Base-by-base conservation (phyloP, 1,140 invertebrate species). In the Drosophila pandora region DNA sequence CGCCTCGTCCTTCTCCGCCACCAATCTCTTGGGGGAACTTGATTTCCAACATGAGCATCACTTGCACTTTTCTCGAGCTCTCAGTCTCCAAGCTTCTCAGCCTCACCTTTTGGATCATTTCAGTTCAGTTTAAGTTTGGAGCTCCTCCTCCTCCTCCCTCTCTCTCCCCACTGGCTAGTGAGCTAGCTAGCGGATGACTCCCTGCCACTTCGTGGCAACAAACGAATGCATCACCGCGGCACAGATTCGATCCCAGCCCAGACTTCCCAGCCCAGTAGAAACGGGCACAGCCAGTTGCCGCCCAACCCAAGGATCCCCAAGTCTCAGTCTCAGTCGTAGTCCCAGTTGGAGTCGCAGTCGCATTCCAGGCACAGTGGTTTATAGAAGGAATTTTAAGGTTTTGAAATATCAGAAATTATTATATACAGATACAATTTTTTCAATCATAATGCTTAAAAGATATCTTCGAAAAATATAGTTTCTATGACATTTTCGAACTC, bases 21-120 rank as follows among this genome's bases (percentile, higher is more conserved):
- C 22, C 43, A 9, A 5, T 41, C 8, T 34, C 41, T 61, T 39
- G 48, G 58, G 52, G 75, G 62, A 65, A 73, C 62, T 73, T 82
- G 79, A 82, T 82, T 82, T 72, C 63, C 62, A 56, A 88, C 83
- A 88, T 88, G 83, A 89, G 83, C 83, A 88, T 88, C 83, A 88
- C 83, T 88, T 88, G 83, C 84, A 88, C 83, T 88, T 88, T 88
- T 88, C 68, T 88, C 79, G 75, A 56, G 64, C 69, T 72, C 63
- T 64, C 60, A 59, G 7, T 17, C 17, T 17, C 32, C 7, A 4
- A 12, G 9, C 9, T 12, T 37, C 34, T 28, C 25, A 25, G 34
- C 34, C 34, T 37, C 34, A 37, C 34, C 34, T 37, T 37, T 6
- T 0, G 34, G 34, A 37, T 37, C 34, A 37, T 37, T 37, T 37